Conservation (phyloP, 2,888 invertebrate genomes). For the Graphium colonna region DNA sequence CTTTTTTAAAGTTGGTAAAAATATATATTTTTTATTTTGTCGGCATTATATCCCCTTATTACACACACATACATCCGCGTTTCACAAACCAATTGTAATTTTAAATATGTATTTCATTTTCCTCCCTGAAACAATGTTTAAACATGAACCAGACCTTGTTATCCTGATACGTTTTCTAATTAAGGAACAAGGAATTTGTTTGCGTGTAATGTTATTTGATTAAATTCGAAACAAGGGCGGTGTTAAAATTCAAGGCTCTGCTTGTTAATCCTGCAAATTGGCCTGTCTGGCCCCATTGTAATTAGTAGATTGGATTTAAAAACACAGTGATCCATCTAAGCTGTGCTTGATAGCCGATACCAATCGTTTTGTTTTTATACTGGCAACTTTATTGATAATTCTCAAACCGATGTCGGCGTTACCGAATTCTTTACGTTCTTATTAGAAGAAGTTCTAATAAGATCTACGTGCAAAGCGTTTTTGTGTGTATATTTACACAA, state of each 20-base stretch:
- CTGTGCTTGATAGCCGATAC: neutral
- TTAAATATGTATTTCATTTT: neutral
- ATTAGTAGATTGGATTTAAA: neutral
- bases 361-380: too few relatives aligned
- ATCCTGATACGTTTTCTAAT: conserved; percentile 1
- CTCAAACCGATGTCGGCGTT: too few relatives aligned
- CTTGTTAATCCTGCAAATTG: conserved; percentile 11
- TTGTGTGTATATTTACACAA: too few relatives aligned
- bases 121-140: conserved; percentile 1
- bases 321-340: neutral
- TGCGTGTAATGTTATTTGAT: conserved; percentile 10
- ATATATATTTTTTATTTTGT: neutral
- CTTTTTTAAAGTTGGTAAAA: too few relatives aligned
- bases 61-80: neutral
- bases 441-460: too few relatives aligned
- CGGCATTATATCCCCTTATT: neutral
- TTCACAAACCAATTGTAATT: neutral
- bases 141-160: neutral
- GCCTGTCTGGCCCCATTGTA: neutral
- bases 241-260: conserved; percentile 9
- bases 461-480: too few relatives aligned
- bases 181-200: conserved; percentile 5
- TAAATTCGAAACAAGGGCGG: neutral
- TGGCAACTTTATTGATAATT: too few relatives aligned
- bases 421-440: too few relatives aligned